Evolutionary conservation across 2,113 vertebrate genomes (phyloP), one percentile per base, ranked within the genome.

Genomic region (Chroicocephalus ridibundus): DNA sequence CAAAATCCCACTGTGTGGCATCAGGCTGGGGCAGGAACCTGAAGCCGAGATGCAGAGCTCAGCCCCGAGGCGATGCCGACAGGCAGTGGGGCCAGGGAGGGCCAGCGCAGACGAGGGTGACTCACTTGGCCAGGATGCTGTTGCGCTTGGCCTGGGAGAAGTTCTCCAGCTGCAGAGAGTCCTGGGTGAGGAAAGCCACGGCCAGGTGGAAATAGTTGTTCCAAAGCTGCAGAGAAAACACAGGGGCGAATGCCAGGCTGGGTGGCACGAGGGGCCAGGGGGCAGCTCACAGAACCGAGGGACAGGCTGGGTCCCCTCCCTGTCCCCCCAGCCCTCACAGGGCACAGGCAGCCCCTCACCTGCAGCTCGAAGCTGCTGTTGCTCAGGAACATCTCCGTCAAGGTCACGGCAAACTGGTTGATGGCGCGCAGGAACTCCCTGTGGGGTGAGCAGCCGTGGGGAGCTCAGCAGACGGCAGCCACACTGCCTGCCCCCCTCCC

Each of bases 161-260:
- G 12, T 96, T 97, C 91, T 97, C 97, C 88, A 97, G 96, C 75
- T 97, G 97, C 88, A 97, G 92, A 4, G 92, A 97, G 11, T 97
- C 97, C 94, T 97, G 97, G 31, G 97, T 97, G 49, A 97, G 97
- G 96, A 97, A 97, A 72, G 97, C 97, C 64, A 97, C 97, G 0
- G 97, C 94, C 90, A 97, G 95, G 92, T 97, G 97, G 78, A 97
- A 97, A 60, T 96, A 97, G 11, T 96, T 97, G 93, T 97, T 97
- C 96, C 96, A 97, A 61, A 97, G 96, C 96, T 95, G 85, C 46
- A 5, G 75, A 4, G 29, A 40, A 27, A 91, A 44, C 29, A 36
- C 1, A 1, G 10, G 31, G 36, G 25, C 5, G 4, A 86, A 57
- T 8, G 32, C n/a, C 57, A n/a, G 58, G 58, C 31, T 21, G 66